Percentiles rank a stretch among this genome's conserved stretches.
These are phyloP conservation scores for Phymatocera aterrima DNA, from an alignment of 2,888 invertebrate species.

Conservation along the genomic window DNA sequence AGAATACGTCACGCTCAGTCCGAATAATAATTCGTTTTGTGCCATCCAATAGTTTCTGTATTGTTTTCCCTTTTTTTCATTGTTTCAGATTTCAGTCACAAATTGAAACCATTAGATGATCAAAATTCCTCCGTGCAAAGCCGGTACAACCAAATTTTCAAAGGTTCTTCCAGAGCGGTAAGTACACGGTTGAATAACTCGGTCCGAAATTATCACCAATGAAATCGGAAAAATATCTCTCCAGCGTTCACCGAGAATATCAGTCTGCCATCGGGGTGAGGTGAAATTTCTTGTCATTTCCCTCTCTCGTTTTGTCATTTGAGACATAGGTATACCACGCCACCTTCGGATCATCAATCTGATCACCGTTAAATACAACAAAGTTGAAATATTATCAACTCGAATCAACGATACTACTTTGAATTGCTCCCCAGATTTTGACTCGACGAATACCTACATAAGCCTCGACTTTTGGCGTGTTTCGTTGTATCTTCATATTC, in stretches of 20 bases:
- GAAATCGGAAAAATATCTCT: neutral
- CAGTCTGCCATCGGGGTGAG: too few species aligned
- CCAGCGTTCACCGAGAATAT: neutral
- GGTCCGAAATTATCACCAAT: neutral
- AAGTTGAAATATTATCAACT: too few species aligned
- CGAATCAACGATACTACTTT: too few species aligned
- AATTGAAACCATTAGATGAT: neutral
- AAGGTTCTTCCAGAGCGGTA: neutral
- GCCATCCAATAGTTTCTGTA: too few species aligned
- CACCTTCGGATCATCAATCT: too few species aligned
- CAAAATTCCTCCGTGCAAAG: neutral
- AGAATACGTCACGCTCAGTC: neutral
- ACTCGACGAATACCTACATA: neutral
- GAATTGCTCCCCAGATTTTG: too few species aligned
- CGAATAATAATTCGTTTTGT: neutral
- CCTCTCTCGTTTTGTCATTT: too few species aligned
- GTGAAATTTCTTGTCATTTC: too few species aligned
- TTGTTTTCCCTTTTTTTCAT: too few species aligned
- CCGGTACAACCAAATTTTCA: neutral
- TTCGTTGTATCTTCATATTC: neutral
- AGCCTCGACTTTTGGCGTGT: neutral
- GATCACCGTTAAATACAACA: too few species aligned
- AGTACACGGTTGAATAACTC: neutral
- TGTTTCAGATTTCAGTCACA: neutral
- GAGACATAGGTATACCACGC: too few species aligned